Base-by-base conservation (phyloP, 2,113 vertebrate species). In the Girardinichthys multiradiatus region DNA sequence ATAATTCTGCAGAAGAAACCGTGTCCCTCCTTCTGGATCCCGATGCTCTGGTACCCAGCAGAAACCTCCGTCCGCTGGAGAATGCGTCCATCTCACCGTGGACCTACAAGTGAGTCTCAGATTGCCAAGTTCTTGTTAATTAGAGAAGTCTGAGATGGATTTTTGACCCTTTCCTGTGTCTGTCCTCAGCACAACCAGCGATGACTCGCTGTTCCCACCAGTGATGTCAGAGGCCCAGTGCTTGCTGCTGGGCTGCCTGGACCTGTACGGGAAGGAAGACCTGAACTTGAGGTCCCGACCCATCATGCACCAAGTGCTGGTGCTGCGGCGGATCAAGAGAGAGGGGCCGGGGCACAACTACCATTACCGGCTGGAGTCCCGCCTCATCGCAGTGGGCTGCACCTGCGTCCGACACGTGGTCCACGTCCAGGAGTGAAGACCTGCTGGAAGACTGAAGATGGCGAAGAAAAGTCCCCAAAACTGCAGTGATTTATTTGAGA, bases 381-480 rank as follows among this genome's bases (percentile, higher is more conserved):
- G 93, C 33, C 14, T 89, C 4, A 37, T 98, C 11, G 89, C 95
- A 0, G 96, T 98, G 73, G 97, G 96, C 48, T 98, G 97, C 84
- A 98, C 97, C 1, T 98, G 97, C 0, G 93, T 92, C 4, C 35
- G 80, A 0, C 93, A 94, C 0, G 4, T 76, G 0, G 2, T 96
- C 21, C 30, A 27, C 2, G 29, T 67, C 0, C 85, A 92, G 31
- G 42, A 91, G 8, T 90, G 77, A 79, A 19, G 15, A 33, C 27
- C 14, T 17, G 17, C 15, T 6, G n/a, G n/a, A n/a, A n/a, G n/a
- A n/a, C n/a, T n/a, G n/a, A n/a, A n/a, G n/a, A n/a, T n/a, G n/a
- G n/a, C n/a, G 19, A 5, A 35, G 10, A 35, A 35, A 35, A 7
- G 35, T 7, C 35, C 35, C 35, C 37, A 10, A 39, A 39, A 8